Evolutionary conservation across 2,113 vertebrate species (phyloP), one percentile per base, ranked within the genome.

Genomic region (Notarius lentiginosus): DNA sequence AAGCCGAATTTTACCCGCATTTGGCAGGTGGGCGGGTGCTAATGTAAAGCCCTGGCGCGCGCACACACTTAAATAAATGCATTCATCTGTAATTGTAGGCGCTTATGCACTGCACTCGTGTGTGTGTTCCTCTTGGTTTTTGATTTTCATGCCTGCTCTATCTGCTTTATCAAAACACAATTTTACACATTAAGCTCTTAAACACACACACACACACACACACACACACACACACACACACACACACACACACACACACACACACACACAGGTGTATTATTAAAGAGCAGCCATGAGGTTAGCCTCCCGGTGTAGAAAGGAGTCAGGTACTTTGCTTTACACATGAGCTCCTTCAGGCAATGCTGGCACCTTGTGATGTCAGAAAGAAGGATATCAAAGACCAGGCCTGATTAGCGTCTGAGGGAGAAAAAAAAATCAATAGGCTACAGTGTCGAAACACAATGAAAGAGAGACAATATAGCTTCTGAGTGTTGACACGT

Each of bases 371-470:
- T 86, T 84, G 77, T 84, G 86, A 88, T 87, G 72, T 83, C 86
- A 84, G 83, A 86, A 76, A 87, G 79, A 55, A 51, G 56, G 34
- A 87, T 81, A 84, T 90, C 85, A 90, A 89, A 91, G 86, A 83
- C 24, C 55, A 56, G 24, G 63, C 55, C 70, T 85, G 86, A 89
- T 89, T 85, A 89, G 84, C 83, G 86, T 68, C 86, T 85, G 80
- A 58, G 55, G 30, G 9, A 22, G 22, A 83, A 85, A 89, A 89
- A 83, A 85, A 89, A 89, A 89, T 87, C 79, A 30, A 89, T 87
- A 41, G 41, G 41, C 41, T 41, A 47, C 56, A 65, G 49, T 27
- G 66, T 83, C 24, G 56, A 56, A 68, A 82, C 49, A 82, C 49
- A 84, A 87, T 87, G 58, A 75, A 30, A 85, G 60, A 51, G n/a